Conservation (phyloP, 2,888 invertebrate species). For the Halictus ligatus region DNA sequence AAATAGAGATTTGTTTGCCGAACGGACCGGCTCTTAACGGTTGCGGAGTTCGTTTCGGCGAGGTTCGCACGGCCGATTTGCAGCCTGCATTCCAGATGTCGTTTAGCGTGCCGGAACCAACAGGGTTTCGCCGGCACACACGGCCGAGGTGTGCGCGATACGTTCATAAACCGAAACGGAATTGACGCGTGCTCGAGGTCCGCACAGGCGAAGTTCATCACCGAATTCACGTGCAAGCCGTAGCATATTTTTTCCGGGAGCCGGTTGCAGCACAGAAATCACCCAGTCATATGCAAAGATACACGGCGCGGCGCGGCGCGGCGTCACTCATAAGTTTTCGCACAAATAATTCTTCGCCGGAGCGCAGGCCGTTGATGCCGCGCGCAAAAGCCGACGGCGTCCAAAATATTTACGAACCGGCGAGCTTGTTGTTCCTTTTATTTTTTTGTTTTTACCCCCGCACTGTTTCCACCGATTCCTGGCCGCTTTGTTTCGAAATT, state of each 20-base stretch:
- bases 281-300: constrained; percentile 20
- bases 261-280: background rate
- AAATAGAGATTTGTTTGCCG: background rate
- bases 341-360: constrained; percentile 14
- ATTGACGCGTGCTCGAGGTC: constrained; percentile 11
- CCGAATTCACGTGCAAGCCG: constrained; percentile 4
- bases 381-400: background rate
- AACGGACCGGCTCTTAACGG: background rate
- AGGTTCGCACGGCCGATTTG: background rate
- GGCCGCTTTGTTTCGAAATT: background rate
- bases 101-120: background rate
- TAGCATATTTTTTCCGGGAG: constrained; percentile 10
- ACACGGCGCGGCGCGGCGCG: background rate
- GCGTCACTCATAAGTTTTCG: constrained; percentile 16
- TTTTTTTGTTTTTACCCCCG: background rate
- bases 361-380: background rate
- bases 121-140: background rate
- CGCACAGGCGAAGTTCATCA: constrained; percentile 9
- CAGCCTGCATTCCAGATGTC: background rate
- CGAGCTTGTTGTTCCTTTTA: background rate
- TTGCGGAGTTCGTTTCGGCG: background rate
- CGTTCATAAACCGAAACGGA: background rate
- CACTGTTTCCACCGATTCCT: background rate
- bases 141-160: background rate
- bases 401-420: background rate